Conservation (phyloP, 2,113 vertebrate species). For the Proterorhinus semilunaris region DNA sequence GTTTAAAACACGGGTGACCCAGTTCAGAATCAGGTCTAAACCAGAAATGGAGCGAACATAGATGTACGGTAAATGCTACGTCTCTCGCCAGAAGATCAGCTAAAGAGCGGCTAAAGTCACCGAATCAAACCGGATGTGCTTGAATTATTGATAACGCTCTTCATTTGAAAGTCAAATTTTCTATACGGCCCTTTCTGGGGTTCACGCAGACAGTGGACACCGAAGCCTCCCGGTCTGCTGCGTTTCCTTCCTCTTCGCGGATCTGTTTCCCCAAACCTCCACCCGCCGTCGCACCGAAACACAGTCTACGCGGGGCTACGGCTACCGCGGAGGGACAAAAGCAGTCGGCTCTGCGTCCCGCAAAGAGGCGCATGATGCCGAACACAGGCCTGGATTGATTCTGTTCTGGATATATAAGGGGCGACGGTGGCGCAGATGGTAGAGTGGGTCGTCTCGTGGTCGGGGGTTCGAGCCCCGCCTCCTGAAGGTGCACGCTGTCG, state of each 20-base stretch:
- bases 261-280: neutral
- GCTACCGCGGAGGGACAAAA: neutral
- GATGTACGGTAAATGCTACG: no score
- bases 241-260: neutral
- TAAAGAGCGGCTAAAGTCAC: neutral
- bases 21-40: no score
- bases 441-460: no score
- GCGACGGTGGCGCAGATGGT: no score
- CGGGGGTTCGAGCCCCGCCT: no score
- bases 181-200: neutral
- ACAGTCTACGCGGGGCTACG: neutral
- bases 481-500: no score
- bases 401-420: no score
- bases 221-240: neutral
- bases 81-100: no score
- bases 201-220: neutral
- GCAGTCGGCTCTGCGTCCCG: neutral
- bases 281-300: neutral
- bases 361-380: no score
- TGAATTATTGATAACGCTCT: neutral
- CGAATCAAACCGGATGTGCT: neutral
- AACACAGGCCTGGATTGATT: no score
- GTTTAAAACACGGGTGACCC: no score
- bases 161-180: constrained; percentile 2
- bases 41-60: no score